A percentile compares a stretch with the other conserved stretches of the same genome.
These are phyloP conservation scores for Craseonycteris thonglongyai DNA, from an alignment of 2,113 vertebrate genomes.

Conservation along the genomic window DNA sequence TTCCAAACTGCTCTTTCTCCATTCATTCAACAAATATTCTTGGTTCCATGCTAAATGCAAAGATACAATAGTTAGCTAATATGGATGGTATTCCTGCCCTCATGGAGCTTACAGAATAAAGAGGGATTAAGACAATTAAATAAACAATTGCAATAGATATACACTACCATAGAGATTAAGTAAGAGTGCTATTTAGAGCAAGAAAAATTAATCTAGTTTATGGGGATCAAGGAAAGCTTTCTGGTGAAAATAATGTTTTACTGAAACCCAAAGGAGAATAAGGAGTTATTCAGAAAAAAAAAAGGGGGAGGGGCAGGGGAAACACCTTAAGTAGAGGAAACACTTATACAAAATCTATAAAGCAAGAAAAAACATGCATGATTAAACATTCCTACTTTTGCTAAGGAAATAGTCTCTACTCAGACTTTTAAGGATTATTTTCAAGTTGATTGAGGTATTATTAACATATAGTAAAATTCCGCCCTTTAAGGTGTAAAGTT, in stretches of 20 bases:
- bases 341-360: neutral
- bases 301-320: neutral
- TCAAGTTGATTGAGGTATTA: neutral
- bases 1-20: neutral
- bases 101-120: neutral
- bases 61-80: neutral
- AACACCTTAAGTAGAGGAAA: neutral
- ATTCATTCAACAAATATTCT: neutral
- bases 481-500: neutral
- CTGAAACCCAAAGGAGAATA: neutral
- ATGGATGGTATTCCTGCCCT: neutral
- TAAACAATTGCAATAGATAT: neutral
- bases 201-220: neutral
- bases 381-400: neutral
- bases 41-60: neutral
- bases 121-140: neutral
- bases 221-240: neutral
- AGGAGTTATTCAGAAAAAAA: neutral
- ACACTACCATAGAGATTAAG: neutral
- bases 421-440: neutral
- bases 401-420: neutral
- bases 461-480: constrained; percentile 27
- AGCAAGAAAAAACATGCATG: neutral
- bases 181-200: neutral
- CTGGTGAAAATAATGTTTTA: neutral